Percentiles rank a stretch among this genome's conserved stretches.
These are phyloP conservation scores for Hemistola chrysoprasaria DNA, from an alignment of 2,888 invertebrate species.

Conservation along the genomic window DNA sequence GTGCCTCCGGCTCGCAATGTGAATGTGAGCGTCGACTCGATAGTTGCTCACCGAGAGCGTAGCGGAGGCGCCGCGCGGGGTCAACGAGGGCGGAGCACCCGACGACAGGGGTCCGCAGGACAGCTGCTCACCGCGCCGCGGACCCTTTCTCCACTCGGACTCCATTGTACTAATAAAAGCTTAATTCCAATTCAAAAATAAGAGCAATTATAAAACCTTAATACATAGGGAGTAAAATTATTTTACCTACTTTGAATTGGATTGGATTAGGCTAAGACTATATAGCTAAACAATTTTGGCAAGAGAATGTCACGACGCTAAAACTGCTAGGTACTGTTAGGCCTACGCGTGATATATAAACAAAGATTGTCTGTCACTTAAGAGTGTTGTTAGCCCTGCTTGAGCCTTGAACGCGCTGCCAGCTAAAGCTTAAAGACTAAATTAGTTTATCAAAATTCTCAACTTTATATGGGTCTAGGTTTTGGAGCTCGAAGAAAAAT, in stretches of 20 bases:
- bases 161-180: constrained; percentile 69
- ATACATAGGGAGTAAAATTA: no score
- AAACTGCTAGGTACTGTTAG: no score
- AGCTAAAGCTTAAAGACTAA: constrained; percentile 37
- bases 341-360: no score
- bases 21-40: constrained; percentile 40
- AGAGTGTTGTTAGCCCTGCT: constrained; percentile 58
- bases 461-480: constrained; percentile 25
- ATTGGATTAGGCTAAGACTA: no score
- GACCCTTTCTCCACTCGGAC: constrained; percentile 70
- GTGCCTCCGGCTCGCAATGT: constrained; percentile 36
- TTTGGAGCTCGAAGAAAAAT: constrained; percentile 17
- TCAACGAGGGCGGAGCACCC: constrained; percentile 70
- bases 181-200: constrained; percentile 39
- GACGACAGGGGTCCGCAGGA: constrained; percentile 65
- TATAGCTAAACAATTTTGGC: no score
- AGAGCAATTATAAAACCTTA: no score
- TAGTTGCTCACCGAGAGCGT: constrained; percentile 33
- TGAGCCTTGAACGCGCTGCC: constrained; percentile 55
- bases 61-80: constrained; percentile 53
- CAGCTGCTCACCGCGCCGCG: constrained; percentile 70
- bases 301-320: no score
- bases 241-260: no score
- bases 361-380: no score
- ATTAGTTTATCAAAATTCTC: constrained; percentile 22